phyloP scores from a whole-genome alignment of 1,140 invertebrate genomes.

The Theocolax elegans region DNA sequence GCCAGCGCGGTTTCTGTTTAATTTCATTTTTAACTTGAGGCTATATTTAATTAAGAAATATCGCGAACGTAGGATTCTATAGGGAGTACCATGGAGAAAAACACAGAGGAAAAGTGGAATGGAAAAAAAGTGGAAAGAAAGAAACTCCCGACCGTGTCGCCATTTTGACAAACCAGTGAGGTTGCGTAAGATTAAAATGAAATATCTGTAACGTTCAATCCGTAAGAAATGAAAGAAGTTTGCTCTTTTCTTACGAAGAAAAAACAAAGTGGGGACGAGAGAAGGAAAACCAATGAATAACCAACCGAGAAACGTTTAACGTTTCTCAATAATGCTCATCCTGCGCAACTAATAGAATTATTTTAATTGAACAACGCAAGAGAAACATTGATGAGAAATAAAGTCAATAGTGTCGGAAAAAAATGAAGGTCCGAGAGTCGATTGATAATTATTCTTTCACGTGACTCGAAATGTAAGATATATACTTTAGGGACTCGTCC shows the following conservation, averaged over 20 bases:
- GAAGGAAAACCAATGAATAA: background rate
- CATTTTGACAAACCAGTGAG: background rate
- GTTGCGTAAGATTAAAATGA: constrained; percentile 33
- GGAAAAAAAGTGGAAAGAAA: background rate
- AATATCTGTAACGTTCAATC: constrained; percentile 35
- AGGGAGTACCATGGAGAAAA: background rate
- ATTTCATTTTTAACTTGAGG: constrained; percentile 63
- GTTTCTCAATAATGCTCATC: background rate
- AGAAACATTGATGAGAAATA: background rate
- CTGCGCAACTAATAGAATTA: background rate
- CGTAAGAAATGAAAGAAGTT: constrained; percentile 11
- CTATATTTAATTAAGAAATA: constrained; percentile 66
- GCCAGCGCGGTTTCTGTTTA: constrained; percentile 56
- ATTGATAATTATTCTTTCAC: constrained; percentile 43
- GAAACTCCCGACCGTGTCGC: background rate
- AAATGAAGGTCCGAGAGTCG: constrained; percentile 7
- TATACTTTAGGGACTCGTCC: background rate
- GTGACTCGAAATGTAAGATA: constrained; percentile 37
- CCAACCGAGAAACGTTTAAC: background rate
- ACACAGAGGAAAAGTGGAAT: background rate
- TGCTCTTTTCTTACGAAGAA: background rate
- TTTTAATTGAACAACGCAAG: constrained; percentile 3
- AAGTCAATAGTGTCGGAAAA: background rate
- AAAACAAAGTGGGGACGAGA: background rate
- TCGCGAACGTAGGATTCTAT: constrained; percentile 46